Percentiles rank a stretch among this genome's conserved stretches.
Evolutionary conservation across 2,888 invertebrate genomes (phyloP).

Genomic region (Drosophila prolongata): DNA sequence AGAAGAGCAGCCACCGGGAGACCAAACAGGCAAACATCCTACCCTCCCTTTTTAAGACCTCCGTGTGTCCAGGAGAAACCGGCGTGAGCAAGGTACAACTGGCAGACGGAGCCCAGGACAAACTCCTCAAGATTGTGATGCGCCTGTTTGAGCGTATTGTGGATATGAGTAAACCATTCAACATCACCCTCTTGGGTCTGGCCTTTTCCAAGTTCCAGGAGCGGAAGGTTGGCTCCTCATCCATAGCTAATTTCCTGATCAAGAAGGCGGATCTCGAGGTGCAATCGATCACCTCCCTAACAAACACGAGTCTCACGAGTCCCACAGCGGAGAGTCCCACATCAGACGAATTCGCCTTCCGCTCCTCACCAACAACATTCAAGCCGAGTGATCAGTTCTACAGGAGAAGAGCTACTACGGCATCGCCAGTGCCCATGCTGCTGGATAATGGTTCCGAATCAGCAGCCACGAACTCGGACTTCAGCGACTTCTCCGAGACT

Average conservation of each 20-base stretch:
- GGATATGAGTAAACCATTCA: conserved; percentile 90
- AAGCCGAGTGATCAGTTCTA: conserved; percentile 83
- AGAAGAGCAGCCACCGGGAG: conserved; percentile 89
- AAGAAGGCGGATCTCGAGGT: conserved; percentile 90
- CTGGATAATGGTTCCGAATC: conserved; percentile 82
- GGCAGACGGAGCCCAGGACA: conserved; percentile 86
- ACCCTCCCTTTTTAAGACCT: conserved; percentile 87
- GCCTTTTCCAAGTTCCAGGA: conserved; percentile 92
- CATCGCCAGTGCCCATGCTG: conserved; percentile 83
- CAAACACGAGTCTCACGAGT: conserved; percentile 75
- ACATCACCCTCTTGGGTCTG: conserved; percentile 91
- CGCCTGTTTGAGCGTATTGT: conserved; percentile 90
- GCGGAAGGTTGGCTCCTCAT: conserved; percentile 88
- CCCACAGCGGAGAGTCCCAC: conserved; percentile 61
- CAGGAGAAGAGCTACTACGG: conserved; percentile 81
- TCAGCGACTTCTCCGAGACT: conserved; percentile 87
- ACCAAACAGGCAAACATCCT: conserved; percentile 91
- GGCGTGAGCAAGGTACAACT: conserved; percentile 84
- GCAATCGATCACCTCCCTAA: conserved; percentile 89
- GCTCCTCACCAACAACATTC: conserved; percentile 82
- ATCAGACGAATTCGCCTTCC: conserved; percentile 77
- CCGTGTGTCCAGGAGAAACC: conserved; percentile 67
- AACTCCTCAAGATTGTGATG: conserved; percentile 89
- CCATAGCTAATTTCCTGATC: conserved; percentile 90
- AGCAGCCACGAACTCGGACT: conserved; percentile 83